Percentiles rank a stretch among this genome's conserved stretches.
Conservation (phyloP, 35 echinoderm and acorn worm genomes). For the Hemicentrotus pulcherrimus region DNA sequence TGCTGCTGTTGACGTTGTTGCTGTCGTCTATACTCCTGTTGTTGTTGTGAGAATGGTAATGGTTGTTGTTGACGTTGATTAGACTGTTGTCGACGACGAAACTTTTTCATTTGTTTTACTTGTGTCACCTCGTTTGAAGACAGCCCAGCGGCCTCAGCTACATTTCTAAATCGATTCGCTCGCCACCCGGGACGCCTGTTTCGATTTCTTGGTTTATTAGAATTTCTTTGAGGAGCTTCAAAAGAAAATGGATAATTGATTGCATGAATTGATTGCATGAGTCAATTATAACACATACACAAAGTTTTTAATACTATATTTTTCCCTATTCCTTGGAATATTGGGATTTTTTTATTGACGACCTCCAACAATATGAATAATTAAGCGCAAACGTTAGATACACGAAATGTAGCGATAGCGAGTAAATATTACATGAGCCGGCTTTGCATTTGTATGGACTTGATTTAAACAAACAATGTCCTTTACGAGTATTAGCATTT, state of each 20-base stretch:
- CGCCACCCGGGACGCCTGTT: neutral
- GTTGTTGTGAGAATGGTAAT: neutral
- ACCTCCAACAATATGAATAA: neutral
- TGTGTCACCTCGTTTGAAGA: conserved; percentile 7
- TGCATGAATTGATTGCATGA: neutral
- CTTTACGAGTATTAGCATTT: too few species aligned
- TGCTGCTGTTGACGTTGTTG: conserved; percentile 18
- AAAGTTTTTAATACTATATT: neutral
- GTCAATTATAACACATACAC: neutral
- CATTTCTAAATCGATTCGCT: neutral
- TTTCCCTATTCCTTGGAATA: neutral
- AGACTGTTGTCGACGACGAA: neutral
- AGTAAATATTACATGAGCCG: too few species aligned
- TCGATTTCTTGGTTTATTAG: neutral
- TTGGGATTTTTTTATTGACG: neutral
- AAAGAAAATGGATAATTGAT: neutral
- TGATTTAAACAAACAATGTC: too few species aligned
- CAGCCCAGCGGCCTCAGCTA: neutral
- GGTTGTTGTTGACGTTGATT: neutral
- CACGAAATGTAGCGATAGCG: too few species aligned
- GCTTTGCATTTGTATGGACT: too few species aligned
- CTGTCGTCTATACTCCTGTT: neutral
- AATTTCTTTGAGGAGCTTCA: neutral
- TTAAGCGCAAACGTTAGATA: neutral
- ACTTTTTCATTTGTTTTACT: neutral